phyloP scores from a whole-genome alignment of 2,113 vertebrate genomes.

The Mobula hypostoma region DNA sequence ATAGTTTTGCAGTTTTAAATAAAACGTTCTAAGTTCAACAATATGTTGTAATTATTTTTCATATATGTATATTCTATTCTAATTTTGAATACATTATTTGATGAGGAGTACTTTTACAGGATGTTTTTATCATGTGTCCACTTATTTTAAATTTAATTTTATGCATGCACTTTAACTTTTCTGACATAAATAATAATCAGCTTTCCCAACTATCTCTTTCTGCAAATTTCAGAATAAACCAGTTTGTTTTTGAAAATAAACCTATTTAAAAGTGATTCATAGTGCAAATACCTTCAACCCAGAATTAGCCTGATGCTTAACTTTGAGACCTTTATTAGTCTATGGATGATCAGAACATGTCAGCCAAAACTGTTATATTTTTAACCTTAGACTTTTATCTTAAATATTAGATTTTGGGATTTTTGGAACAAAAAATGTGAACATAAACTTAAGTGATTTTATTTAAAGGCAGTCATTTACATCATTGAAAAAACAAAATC shows the following conservation, averaged over 20 bases:
- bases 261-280: not conserved
- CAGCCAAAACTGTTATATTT: not conserved
- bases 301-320: not conserved
- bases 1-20: conserved; percentile 16
- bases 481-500: not conserved
- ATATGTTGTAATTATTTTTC: not conserved
- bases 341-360: not conserved
- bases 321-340: not conserved
- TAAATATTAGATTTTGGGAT: not conserved
- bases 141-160: not conserved
- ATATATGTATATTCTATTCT: not conserved
- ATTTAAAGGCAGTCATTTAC: not conserved
- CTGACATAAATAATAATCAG: not conserved
- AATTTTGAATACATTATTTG: not conserved
- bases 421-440: not conserved
- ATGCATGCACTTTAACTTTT: not conserved
- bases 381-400: not conserved
- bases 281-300: not conserved
- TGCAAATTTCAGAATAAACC: not conserved
- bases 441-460: not conserved
- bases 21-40: not conserved
- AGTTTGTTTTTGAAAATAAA: not conserved
- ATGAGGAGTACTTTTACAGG: not conserved
- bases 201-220: not conserved
- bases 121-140: not conserved